Evolutionary conservation across 2,113 vertebrate species (phyloP), one percentile per base, ranked within the genome.

Genomic region (Phalacrocorax aristotelis): DNA sequence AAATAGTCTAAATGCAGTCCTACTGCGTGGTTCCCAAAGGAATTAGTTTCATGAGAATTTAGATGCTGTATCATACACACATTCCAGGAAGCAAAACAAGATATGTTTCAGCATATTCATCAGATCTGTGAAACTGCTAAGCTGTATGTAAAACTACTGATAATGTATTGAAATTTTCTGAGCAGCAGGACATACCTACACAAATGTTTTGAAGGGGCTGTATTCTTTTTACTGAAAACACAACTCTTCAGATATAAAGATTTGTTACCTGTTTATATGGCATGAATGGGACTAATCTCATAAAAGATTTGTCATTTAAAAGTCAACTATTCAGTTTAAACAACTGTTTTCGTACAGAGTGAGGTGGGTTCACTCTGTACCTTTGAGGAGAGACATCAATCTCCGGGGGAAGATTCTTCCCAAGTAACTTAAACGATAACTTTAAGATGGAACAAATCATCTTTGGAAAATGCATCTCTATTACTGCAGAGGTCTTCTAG

Each of bases 1-100:
- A 62, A 93, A 82, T 94, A 89, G 64, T 89, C 32, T 83, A 79
- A 96, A 77, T 74, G 36, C 60, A 90, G 10, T 88, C 79, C 83
- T 80, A 76, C 61, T 87, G 46, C 49, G 51, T 42, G 15, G 26
- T 64, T 91, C 81, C 40, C 75, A 85, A 87, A 83, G 36, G 38
- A 90, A 83, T 86, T 40, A 44, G 57, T 60, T 72, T 44, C 13
- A 54, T 40, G 49, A 95, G 15, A 85, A 85, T 55, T 75, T 44
- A 91, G 21, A 83, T 87, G 61, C 15, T 20, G 86, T 88, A 84
- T 93, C 36, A 86, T 22, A 52, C 27, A 81, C 5, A 34, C 40
- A 61, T 85, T 94, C 38, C 62, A 72, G 90, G 60, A 94, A 66
- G 36, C 8, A 82, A 87, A 89, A 8, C 2, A 65, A 87, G 25